A percentile compares a stretch with the other conserved stretches of the same genome.
These are phyloP conservation scores for Poeciliopsis prolifica DNA, from an alignment of 2,113 vertebrate species.

Conservation along the genomic window DNA sequence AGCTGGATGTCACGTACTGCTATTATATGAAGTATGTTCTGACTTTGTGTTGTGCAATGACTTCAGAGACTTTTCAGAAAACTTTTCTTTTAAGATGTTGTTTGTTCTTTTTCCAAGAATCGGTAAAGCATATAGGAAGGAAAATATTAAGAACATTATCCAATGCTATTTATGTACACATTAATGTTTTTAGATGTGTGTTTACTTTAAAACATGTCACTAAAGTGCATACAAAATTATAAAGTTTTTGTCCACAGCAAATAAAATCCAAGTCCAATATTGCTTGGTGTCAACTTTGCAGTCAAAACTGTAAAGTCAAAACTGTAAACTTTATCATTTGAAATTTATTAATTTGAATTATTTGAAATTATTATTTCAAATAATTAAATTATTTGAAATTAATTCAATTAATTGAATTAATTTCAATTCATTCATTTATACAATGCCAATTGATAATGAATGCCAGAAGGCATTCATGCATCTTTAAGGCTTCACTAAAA, in stretches of 20 bases:
- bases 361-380: too few relatives aligned
- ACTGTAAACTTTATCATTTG: too few relatives aligned
- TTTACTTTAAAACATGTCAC: neutral
- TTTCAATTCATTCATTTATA: neutral
- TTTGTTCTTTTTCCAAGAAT: neutral
- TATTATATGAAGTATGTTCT: constrained; percentile 1
- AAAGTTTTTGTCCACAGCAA: too few relatives aligned
- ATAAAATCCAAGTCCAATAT: too few relatives aligned
- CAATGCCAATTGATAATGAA: too few relatives aligned
- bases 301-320: too few relatives aligned
- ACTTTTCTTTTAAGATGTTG: neutral
- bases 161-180: neutral
- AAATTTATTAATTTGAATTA: too few relatives aligned
- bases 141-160: neutral
- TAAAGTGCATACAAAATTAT: neutral
- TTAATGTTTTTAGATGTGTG: neutral
- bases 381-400: too few relatives aligned
- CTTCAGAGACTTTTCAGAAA: neutral
- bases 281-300: too few relatives aligned
- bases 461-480: neutral
- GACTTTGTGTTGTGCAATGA: constrained; percentile 1
- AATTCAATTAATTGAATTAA: too few relatives aligned
- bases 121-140: neutral
- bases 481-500: too few relatives aligned
- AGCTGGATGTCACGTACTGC: constrained; percentile 28